Evolutionary conservation across 2,888 invertebrate species (phyloP).

Genomic region (Amblyjoppa proteus): DNA sequence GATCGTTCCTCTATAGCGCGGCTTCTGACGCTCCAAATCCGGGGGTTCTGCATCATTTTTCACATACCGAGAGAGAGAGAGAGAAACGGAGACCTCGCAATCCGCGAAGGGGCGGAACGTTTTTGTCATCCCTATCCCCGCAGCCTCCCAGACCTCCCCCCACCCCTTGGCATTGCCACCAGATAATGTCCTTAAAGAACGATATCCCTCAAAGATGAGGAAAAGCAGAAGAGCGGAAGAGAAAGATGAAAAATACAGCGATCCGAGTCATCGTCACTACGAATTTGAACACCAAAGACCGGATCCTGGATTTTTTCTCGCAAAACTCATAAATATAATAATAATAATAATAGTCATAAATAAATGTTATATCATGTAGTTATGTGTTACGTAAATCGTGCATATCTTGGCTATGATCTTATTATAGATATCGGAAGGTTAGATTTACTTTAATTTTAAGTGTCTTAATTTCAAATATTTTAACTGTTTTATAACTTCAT

Average conservation of each 20-base stretch:
- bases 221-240: conserved; percentile 44
- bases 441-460: too few relatives aligned
- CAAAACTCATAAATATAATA: not conserved
- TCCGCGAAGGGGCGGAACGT: conserved; percentile 82
- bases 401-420: too few relatives aligned
- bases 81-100: conserved; percentile 32
- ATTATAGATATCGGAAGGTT: too few relatives aligned
- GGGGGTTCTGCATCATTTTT: conserved; percentile 84
- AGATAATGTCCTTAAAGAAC: conserved; percentile 84
- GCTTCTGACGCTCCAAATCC: conserved; percentile 73
- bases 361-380: too few relatives aligned
- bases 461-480: too few relatives aligned
- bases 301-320: not conserved
- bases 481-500: too few relatives aligned
- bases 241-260: conserved; percentile 44
- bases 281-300: conserved; percentile 35
- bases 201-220: conserved; percentile 78
- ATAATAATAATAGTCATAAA: not conserved
- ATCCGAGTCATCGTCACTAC: conserved; percentile 57
- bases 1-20: conserved; percentile 56
- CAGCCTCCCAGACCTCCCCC: conserved; percentile 27
- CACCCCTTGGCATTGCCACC: conserved; percentile 75
- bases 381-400: too few relatives aligned
- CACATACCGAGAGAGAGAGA: conserved; percentile 77
- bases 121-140: conserved; percentile 78